Base-by-base conservation (phyloP, 1,140 invertebrate species). In the Danaus plexippus region DNA sequence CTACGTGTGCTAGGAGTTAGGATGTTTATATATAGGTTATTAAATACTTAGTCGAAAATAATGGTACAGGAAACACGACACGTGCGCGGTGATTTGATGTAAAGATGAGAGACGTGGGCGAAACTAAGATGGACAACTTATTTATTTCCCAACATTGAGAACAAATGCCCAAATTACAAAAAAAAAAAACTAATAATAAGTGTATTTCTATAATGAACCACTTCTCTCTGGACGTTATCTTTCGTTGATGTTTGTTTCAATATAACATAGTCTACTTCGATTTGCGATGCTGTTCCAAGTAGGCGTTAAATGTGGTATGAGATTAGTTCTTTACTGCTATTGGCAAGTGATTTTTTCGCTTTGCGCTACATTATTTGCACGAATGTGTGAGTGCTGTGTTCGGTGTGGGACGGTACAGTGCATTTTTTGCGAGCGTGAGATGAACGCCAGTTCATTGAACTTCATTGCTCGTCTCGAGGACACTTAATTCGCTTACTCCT, bases 361-460 rank as follows among this genome's bases (percentile, higher is more conserved):
- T 54, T 56, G 41, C 32, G 43, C 52, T 54, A 49, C 43, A 48
- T 52, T 57, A 48, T 64, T 58, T 75, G 51, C 69, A 53, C 59
- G 56, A 68, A 57, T 78, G 81, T 81, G 75, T 75, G 80, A 69
- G 74, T 66, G 68, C 63, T 79, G 75, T 73, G 73, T 76, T 79
- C 73, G 71, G 70, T 75, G 81, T 80, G 80, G 80, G 80, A 78
- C 72, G 81, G 71, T 71, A 62, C 80, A 79, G 69, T 85, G 79
- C 81, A 85, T 87, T 87, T 87, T 87, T 87, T 87, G 81, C 79
- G 73, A 71, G 64, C 71, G 66, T 53, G 71, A 84, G 79, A 87
- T 79, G 77, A 81, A 77, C 77, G 74, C 63, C 63, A 63, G 77
- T 77, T 80, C 75, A 65, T 74, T 75, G 81, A 85, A 77, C 81